Percentiles rank a stretch among this genome's conserved stretches.
Evolutionary conservation across 2,113 vertebrate species (phyloP).

Genomic region (Engystomops pustulosus): DNA sequence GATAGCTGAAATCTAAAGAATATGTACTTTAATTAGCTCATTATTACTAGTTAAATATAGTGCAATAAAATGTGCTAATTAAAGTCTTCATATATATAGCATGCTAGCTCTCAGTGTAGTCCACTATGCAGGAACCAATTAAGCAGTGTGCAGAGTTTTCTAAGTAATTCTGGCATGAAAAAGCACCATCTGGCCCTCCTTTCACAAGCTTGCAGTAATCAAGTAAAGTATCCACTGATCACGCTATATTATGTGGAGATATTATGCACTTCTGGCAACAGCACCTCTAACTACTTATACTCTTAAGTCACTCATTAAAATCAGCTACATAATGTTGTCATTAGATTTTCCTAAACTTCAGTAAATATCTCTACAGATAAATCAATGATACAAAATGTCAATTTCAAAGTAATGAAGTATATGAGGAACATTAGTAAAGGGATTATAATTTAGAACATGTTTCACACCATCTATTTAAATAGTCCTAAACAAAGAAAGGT

Average conservation of each 20-base stretch:
- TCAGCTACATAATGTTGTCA: conserved; percentile 17
- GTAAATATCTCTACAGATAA: not conserved
- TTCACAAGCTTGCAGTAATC: conserved; percentile 56
- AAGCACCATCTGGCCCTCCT: conserved; percentile 53
- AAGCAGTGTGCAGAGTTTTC: conserved; percentile 36
- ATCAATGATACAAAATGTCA: not conserved
- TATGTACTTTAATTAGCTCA: conserved; percentile 19
- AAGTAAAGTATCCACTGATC: conserved; percentile 56
- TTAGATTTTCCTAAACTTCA: conserved; percentile 45
- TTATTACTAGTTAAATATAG: conserved; percentile 48
- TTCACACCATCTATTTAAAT: not conserved
- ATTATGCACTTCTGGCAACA: conserved; percentile 45
- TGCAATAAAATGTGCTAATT: conserved; percentile 54
- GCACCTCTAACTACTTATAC: conserved; percentile 39
- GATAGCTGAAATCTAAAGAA: conserved; percentile 17
- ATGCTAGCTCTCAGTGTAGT: conserved; percentile 40
- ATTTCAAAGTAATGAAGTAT: not conserved
- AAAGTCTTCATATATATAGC: conserved; percentile 54
- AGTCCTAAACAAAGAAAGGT: not conserved
- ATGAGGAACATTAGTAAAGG: not conserved
- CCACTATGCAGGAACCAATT: conserved; percentile 49
- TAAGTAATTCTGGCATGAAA: conserved; percentile 54
- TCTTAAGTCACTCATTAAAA: conserved; percentile 47
- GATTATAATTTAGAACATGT: not conserved
- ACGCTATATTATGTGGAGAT: conserved; percentile 47